Evolutionary conservation across 1,140 invertebrate species (phyloP), one percentile per base, ranked within the genome.

Genomic region (Drosophila sp.): DNA sequence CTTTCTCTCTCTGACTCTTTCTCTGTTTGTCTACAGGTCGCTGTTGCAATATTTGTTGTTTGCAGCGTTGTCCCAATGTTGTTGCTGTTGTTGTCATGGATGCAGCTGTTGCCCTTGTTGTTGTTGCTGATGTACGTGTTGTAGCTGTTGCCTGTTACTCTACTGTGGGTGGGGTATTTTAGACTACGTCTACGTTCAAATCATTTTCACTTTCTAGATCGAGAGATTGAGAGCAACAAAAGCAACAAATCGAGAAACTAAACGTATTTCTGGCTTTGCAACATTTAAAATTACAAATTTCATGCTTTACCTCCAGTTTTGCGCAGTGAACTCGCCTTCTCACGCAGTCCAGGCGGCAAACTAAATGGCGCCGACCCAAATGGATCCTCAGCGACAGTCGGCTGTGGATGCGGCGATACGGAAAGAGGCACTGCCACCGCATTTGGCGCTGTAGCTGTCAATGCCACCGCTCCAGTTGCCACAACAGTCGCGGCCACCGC

Each of bases 291-390:
- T 65, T 79, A 65, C 64, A 66, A 89, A 76, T 78, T 92, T 94
- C 93, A 94, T 94, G 93, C 93, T 94, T 94, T 94, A 94, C 93
- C 93, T 94, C 93, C 93, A 92, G 93, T 93, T 91, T 92, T 92
- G 69, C 90, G 90, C 64, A 93, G 87, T 72, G 93, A 92, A 66
- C 93, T 91, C 41, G 93, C 92, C 87, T 94, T 94, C 81, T 93
- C 92, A 69, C 93, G 93, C 70, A 94, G 91, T 83, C 93, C 93
- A 58, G 92, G 90, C 87, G 95, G 95, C 91, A 95, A 93, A 92
- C 94, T 96, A 90, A 97, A 97, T 36, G 96, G 96, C 63, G 96
- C 96, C 75, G 95, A 95, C 83, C 95, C 94, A 89, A 97, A 97
- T 43, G 96, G 96, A 93, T 97, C 96, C 80, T 95, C 94, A 21